Conservation (phyloP, 2,113 vertebrate genomes). For the Paralichthys olivaceus region DNA sequence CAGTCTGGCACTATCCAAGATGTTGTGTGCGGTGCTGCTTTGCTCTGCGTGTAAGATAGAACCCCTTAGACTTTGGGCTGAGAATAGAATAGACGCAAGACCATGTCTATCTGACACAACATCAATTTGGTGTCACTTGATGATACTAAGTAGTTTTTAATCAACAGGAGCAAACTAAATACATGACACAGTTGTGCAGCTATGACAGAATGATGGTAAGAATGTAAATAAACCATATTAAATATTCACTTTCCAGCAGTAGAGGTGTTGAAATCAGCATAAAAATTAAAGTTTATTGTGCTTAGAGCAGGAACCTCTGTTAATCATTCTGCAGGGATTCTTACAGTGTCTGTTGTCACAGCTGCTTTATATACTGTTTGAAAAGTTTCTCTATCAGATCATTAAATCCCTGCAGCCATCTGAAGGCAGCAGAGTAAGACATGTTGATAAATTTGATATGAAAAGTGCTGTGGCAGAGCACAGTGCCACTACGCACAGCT, state of each 20-base stretch:
- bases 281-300: too few species aligned
- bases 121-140: too few species aligned
- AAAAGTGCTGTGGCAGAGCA: not conserved
- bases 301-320: not conserved
- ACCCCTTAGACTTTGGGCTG: too few species aligned
- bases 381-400: not conserved
- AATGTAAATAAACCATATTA: not conserved
- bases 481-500: not conserved
- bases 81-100: too few species aligned
- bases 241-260: too few species aligned
- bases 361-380: not conserved
- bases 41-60: too few species aligned
- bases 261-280: too few species aligned
- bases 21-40: not conserved
- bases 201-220: not conserved
- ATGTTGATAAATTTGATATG: slow-evolving; percentile 1
- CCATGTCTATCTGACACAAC: too few species aligned
- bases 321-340: not conserved
- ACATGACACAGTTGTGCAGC: not conserved
- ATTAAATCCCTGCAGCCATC: slow-evolving; percentile 1
- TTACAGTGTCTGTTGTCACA: not conserved
- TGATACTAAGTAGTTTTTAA: not conserved
- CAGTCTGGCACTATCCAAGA: not conserved
- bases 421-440: not conserved
- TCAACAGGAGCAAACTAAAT: not conserved